Percentiles rank a stretch among this genome's conserved stretches.
These are phyloP conservation scores for Parnassius apollo DNA, from an alignment of 2,888 invertebrate genomes.

Conservation along the genomic window DNA sequence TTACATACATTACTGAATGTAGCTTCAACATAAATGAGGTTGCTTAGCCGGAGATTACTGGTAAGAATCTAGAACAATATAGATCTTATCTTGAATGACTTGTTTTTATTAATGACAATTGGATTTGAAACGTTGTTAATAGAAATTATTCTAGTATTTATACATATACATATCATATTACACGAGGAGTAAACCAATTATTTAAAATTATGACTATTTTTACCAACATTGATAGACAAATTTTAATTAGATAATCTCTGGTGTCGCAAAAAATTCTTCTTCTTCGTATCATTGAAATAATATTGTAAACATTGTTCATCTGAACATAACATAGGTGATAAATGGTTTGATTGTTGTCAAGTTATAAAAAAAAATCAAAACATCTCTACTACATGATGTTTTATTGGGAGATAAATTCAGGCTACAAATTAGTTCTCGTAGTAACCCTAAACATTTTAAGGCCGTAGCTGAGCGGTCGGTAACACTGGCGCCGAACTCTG, in stretches of 20 bases:
- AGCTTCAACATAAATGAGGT: constrained; percentile 36
- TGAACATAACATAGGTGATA: too few relatives aligned
- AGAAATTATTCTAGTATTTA: neutral
- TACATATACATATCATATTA: too few relatives aligned
- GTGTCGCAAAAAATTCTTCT: too few relatives aligned
- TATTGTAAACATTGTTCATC: too few relatives aligned
- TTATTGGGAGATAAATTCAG: constrained; percentile 17
- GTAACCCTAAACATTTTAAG: constrained; percentile 30
- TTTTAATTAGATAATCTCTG: too few relatives aligned
- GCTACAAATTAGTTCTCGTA: constrained; percentile 21
- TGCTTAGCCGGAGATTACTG: constrained; percentile 55
- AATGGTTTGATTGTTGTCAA: too few relatives aligned
- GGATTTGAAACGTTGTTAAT: constrained; percentile 1
- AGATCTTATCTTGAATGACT: constrained; percentile 51
- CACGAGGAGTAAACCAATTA: too few relatives aligned
- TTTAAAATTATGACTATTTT: too few relatives aligned
- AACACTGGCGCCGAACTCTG: constrained; percentile 61
- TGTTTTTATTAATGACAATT: constrained; percentile 36
- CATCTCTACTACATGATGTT: constrained; percentile 2
- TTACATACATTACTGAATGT: constrained; percentile 28
- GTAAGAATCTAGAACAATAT: constrained; percentile 65
- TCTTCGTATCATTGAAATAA: too few relatives aligned
- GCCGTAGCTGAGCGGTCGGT: constrained; percentile 40
- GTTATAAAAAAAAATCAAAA: too few relatives aligned
- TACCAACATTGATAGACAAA: too few relatives aligned